phyloP scores from a whole-genome alignment of 2,797 vertebrate species.

The Eremophila alpestris region DNA sequence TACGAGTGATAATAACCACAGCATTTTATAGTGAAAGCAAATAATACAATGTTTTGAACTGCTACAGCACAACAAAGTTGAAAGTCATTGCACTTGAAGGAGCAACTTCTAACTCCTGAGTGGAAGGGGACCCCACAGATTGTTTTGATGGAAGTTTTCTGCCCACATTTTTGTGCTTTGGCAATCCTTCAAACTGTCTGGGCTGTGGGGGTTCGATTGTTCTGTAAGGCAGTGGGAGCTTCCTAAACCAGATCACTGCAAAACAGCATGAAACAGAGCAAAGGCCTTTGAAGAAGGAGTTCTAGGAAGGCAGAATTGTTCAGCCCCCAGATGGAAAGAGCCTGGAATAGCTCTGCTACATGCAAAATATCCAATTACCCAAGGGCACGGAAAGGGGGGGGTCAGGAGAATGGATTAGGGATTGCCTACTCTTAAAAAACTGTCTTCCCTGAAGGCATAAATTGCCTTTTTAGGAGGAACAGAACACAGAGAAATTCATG shows the following conservation, averaged over 20 bases:
- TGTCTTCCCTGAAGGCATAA: not conserved
- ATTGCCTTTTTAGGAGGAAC: not conserved
- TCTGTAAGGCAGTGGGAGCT: not conserved
- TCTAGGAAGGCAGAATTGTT: constrained; percentile 23
- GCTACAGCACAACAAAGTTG: not conserved
- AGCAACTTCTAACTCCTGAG: not conserved
- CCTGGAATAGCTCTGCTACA: not conserved
- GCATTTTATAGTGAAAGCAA: not conserved
- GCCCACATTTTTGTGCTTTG: not conserved
- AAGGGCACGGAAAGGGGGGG: not conserved
- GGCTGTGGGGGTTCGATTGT: not conserved
- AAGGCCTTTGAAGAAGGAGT: constrained; percentile 1
- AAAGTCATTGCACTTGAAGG: not conserved
- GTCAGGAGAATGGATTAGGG: not conserved
- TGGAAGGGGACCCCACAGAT: not conserved
- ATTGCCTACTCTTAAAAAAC: not conserved
- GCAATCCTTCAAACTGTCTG: not conserved
- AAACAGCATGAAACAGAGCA: not conserved
- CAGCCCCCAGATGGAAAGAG: not conserved
- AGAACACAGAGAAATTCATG: not conserved
- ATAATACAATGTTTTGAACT: not conserved
- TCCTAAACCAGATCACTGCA: not conserved
- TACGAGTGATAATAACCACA: not conserved
- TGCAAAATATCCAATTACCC: constrained; percentile 26
- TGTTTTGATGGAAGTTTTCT: not conserved